A percentile compares a stretch with the other conserved stretches of the same genome.
phyloP scores from a whole-genome alignment of 2,113 vertebrate genomes.

The Vulpes vulpes region DNA sequence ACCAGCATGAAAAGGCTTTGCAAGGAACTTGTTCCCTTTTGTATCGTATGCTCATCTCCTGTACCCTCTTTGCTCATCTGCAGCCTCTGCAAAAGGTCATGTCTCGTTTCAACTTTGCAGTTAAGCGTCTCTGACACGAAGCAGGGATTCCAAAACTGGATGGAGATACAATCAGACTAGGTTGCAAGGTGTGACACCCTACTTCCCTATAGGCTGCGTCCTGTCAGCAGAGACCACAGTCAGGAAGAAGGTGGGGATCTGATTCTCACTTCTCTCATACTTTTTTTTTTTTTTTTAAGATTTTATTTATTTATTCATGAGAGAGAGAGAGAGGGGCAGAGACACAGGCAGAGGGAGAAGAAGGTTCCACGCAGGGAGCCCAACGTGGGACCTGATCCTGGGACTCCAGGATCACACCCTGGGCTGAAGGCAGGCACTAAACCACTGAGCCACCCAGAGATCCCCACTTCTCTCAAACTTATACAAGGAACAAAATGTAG shows the following conservation, averaged over 20 bases:
- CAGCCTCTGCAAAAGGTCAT: constrained; percentile 63
- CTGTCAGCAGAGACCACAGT: not conserved
- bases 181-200: not conserved
- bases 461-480: too few relatives aligned
- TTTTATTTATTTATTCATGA: too few relatives aligned
- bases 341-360: too few relatives aligned
- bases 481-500: not conserved
- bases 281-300: too few relatives aligned
- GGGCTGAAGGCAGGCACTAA: too few relatives aligned
- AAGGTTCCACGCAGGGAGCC: too few relatives aligned
- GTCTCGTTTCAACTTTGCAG: constrained; percentile 58
- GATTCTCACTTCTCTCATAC: not conserved
- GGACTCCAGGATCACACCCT: too few relatives aligned
- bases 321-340: too few relatives aligned
- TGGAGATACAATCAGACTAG: not conserved
- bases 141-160: not conserved
- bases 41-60: not conserved
- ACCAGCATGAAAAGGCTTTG: constrained; percentile 33
- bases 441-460: too few relatives aligned
- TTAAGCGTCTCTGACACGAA: constrained; percentile 14
- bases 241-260: not conserved
- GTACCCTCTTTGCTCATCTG: constrained; percentile 11
- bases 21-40: constrained; percentile 5
- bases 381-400: fast-evolving
- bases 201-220: not conserved